phyloP scores from a whole-genome alignment of 2,113 vertebrate species.

The Atlantisia rogersi region DNA sequence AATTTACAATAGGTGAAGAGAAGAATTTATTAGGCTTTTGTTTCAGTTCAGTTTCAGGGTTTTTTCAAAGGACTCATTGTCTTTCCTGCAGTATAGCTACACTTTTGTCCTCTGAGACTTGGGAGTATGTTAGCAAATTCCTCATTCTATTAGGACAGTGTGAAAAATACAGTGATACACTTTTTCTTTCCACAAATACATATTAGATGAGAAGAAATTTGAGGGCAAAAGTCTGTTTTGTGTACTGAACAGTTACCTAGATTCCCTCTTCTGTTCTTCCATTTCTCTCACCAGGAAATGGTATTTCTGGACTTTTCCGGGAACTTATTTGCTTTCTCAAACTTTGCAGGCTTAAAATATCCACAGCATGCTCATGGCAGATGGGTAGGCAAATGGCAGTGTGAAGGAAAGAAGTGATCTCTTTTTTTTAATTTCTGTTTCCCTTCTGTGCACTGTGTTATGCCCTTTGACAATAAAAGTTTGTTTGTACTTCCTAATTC shows the following conservation, averaged over 20 bases:
- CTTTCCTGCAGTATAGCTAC: not conserved
- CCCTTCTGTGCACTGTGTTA: not conserved
- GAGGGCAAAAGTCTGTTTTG: not conserved
- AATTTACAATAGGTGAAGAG: not conserved
- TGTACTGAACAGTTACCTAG: not conserved
- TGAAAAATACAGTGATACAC: not conserved
- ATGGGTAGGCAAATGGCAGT: not conserved
- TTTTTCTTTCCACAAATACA: not conserved
- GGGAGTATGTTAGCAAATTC: not conserved
- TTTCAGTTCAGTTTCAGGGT: not conserved
- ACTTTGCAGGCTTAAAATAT: not conserved
- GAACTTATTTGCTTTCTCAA: not conserved
- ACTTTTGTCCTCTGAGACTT: not conserved
- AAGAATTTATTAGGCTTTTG: not conserved
- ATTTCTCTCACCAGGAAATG: not conserved
- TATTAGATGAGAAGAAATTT: not conserved
- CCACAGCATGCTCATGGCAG: not conserved
- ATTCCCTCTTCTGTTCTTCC: not conserved
- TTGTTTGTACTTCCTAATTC: not conserved
- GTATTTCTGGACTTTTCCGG: not conserved
- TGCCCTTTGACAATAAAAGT: not conserved
- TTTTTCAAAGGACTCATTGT: not conserved
- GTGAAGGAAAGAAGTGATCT: not conserved
- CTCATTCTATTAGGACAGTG: rapidly evolving
- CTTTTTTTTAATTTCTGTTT: not conserved